Evolutionary conservation across 1,140 invertebrate genomes (phyloP).

Genomic region (Armadillidium nasatum): DNA sequence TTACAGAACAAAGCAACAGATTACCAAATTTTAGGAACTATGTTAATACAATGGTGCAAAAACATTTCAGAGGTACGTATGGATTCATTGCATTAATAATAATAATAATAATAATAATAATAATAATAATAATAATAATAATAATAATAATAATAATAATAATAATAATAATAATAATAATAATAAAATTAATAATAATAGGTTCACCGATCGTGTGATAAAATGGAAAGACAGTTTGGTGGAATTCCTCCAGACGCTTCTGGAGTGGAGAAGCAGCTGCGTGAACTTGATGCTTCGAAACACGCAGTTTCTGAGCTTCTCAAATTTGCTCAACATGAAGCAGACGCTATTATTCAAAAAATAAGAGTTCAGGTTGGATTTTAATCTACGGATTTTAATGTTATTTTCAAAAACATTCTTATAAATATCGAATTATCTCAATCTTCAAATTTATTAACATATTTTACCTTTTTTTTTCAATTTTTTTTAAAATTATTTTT

Average conservation of each 20-base stretch:
- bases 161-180: neutral
- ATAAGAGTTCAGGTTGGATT: constrained; percentile 59
- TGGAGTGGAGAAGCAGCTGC: constrained; percentile 55
- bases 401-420: too few relatives aligned
- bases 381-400: neutral
- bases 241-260: constrained; percentile 51
- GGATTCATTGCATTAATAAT: too few relatives aligned
- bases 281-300: constrained; percentile 58
- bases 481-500: too few relatives aligned
- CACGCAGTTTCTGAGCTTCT: constrained; percentile 59
- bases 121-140: neutral
- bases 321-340: constrained; percentile 58
- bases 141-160: neutral
- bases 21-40: constrained; percentile 68
- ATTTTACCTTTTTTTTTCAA: too few relatives aligned
- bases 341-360: constrained; percentile 59
- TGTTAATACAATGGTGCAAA: constrained; percentile 65
- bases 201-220: constrained; percentile 55
- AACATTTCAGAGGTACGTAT: constrained; percentile 60
- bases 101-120: neutral
- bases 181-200: constrained; percentile 45
- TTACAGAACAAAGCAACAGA: constrained; percentile 64
- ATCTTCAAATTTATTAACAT: too few relatives aligned
- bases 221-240: constrained; percentile 51
- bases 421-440: too few relatives aligned